Conservation (phyloP, 2,888 invertebrate genomes). For the Mesoligia furuncula region DNA sequence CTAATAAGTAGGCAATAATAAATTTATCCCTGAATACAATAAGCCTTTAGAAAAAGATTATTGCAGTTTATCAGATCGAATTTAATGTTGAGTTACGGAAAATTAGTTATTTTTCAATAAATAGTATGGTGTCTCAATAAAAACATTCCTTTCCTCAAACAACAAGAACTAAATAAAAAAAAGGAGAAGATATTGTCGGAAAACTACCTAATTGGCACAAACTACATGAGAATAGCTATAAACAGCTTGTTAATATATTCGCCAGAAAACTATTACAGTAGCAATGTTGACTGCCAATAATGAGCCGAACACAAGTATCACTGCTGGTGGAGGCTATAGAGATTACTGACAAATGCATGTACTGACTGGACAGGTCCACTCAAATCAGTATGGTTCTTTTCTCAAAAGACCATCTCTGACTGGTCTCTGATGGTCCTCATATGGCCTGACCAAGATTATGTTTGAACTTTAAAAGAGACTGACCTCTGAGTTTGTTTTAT, state of each 20-base stretch:
- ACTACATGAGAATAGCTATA: neutral
- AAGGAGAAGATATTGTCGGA: no score
- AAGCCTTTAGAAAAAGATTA: neutral
- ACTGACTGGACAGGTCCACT: no score
- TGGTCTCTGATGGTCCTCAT: no score
- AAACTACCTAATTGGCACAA: neutral
- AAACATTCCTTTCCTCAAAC: neutral
- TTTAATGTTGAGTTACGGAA: neutral
- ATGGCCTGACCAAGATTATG: no score
- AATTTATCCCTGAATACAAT: neutral
- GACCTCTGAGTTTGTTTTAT: no score
- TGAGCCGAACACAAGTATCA: neutral
- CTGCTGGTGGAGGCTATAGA: neutral
- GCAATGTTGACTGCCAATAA: no score
- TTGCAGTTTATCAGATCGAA: neutral
- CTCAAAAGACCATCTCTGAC: no score
- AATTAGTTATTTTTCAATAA: constrained; percentile 2
- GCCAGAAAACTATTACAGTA: neutral
- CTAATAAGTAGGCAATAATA: constrained; percentile 6
- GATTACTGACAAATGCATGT: no score
- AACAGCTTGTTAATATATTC: neutral
- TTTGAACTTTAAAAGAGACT: no score
- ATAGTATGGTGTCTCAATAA: neutral
- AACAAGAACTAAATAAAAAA: neutral
- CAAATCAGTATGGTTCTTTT: no score